These are phyloP conservation scores for Lagorchestes hirsutus DNA, from an alignment of 2,797 vertebrate species.

Conservation along the genomic window DNA sequence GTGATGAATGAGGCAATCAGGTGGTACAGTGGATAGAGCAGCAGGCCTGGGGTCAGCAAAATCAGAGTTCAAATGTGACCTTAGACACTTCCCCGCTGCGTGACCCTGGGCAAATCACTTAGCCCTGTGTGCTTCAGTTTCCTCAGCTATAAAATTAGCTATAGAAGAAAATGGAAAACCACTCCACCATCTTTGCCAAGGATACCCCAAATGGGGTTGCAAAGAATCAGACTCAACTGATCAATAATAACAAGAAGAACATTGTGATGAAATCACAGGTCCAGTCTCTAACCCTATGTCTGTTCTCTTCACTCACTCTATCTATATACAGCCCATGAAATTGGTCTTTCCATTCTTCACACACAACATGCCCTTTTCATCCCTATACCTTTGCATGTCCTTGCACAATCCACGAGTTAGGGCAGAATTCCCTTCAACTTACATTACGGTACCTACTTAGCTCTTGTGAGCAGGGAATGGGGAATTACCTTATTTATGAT, in stretches of 20 bases:
- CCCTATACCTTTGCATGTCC: constrained; percentile 86
- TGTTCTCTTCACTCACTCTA: constrained; percentile 82
- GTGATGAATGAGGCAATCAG: background rate
- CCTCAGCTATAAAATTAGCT: background rate
- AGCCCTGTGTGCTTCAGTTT: background rate
- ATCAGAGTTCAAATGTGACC: background rate
- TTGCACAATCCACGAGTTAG: constrained; percentile 90
- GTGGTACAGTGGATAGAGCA: background rate
- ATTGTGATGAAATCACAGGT: background rate
- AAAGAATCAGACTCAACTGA: background rate
- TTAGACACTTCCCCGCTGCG: background rate
- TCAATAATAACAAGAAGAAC: background rate
- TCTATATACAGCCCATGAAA: constrained; percentile 91
- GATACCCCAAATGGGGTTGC: background rate
- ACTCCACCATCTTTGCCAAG: background rate
- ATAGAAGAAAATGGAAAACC: background rate
- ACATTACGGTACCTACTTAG: constrained; percentile 93
- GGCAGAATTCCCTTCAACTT: constrained; percentile 92
- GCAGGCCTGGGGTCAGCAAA: background rate
- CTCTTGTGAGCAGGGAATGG: constrained; percentile 89
- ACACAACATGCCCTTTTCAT: background rate
- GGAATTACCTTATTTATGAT: constrained; percentile 91
- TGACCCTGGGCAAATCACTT: background rate
- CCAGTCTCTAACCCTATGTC: background rate
- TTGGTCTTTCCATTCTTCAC: constrained; percentile 69